These are phyloP conservation scores for Camarhynchus parvulus DNA, from an alignment of 2,113 vertebrate genomes.

Conservation along the genomic window DNA sequence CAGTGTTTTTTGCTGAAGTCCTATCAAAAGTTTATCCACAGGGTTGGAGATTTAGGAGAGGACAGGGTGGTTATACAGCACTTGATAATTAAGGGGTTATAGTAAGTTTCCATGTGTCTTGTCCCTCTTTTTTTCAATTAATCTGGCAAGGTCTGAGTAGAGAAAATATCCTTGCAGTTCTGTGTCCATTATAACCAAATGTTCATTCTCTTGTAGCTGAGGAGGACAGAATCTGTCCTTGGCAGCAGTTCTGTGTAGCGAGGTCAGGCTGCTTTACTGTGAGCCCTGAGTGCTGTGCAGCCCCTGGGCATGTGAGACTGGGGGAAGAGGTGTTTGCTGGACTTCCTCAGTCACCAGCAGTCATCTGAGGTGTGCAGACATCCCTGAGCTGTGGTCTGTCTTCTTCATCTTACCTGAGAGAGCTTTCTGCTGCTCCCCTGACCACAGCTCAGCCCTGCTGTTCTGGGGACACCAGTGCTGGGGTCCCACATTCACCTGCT, in stretches of 20 bases:
- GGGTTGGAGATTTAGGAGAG: conserved; percentile 10
- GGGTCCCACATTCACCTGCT: background rate
- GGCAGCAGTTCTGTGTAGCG: accelerated
- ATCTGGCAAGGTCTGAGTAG: background rate
- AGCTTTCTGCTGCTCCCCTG: background rate
- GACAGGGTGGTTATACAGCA: conserved; percentile 29
- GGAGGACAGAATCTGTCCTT: background rate
- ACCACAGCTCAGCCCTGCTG: background rate
- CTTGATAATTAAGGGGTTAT: background rate
- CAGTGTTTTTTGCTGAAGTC: conserved; percentile 41
- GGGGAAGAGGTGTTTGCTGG: background rate
- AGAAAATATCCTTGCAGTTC: background rate
- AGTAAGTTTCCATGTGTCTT: background rate
- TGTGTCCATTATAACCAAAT: background rate
- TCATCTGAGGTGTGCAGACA: background rate
- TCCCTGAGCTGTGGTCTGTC: background rate
- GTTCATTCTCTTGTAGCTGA: background rate
- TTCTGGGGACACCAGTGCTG: background rate
- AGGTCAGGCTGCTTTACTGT: background rate
- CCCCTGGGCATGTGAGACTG: background rate
- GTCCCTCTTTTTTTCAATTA: background rate
- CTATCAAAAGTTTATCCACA: background rate
- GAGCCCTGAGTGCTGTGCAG: background rate
- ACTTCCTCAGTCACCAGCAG: background rate
- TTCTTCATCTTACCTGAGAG: background rate